A percentile compares a stretch with the other conserved stretches of the same genome.
Evolutionary conservation across 2,113 vertebrate genomes (phyloP).

Genomic region (Oreochromis tanganicae): DNA sequence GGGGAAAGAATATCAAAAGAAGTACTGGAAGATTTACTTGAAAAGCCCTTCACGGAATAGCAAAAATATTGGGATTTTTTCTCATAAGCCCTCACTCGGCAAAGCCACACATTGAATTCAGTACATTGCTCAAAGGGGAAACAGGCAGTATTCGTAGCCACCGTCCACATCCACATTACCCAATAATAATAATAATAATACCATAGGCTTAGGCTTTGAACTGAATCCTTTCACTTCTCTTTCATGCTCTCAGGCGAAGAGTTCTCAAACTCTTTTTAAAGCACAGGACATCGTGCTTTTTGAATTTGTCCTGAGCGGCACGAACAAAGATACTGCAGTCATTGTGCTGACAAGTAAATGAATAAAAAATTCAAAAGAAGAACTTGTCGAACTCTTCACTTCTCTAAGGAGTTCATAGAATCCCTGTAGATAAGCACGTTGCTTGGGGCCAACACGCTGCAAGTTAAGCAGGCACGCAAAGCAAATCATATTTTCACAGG

Average conservation of each 20-base stretch:
- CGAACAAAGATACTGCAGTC: not conserved
- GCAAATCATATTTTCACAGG: not conserved
- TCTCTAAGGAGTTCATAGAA: not conserved
- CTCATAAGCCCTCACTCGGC: not conserved
- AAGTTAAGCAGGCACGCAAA: not conserved
- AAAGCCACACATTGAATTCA: not conserved
- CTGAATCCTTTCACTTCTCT: not conserved
- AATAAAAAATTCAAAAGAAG: conserved; percentile 9
- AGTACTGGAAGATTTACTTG: not conserved
- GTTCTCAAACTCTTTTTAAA: not conserved
- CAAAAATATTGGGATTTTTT: not conserved
- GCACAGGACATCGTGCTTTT: not conserved
- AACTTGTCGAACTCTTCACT: not conserved
- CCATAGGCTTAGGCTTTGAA: not conserved
- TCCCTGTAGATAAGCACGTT: not conserved
- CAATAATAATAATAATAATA: not conserved
- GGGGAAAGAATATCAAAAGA: not conserved
- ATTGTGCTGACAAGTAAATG: not conserved
- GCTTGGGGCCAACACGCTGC: not conserved
- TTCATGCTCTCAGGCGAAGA: not conserved
- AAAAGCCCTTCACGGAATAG: not conserved
- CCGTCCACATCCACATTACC: not conserved
- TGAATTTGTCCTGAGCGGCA: not conserved
- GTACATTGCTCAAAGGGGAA: not conserved
- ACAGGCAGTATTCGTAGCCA: not conserved